Percentiles rank a stretch among this genome's conserved stretches.
phyloP scores from a whole-genome alignment of 2,113 vertebrate genomes.

The Melospiza melodia region DNA sequence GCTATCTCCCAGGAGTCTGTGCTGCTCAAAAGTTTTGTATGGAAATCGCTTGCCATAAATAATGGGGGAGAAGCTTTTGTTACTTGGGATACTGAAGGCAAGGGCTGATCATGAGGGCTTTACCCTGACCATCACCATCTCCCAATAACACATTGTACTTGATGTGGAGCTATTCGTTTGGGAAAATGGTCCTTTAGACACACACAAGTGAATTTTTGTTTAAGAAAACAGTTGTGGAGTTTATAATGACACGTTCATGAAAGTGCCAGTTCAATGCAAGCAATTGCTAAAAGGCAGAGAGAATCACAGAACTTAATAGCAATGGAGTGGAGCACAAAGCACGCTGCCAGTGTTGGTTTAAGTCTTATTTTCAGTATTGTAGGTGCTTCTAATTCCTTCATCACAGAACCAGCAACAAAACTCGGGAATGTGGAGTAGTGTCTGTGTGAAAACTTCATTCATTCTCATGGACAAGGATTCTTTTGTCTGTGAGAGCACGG shows the following conservation, averaged over 20 bases:
- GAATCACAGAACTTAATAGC: not conserved
- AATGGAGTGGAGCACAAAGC: not conserved
- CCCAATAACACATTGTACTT: not conserved
- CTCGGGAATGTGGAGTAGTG: not conserved
- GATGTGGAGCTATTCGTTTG: not conserved
- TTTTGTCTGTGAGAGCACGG: not conserved
- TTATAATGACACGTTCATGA: not conserved
- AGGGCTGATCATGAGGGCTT: not conserved
- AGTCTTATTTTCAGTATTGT: not conserved
- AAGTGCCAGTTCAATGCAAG: not conserved
- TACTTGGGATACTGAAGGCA: not conserved
- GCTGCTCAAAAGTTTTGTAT: not conserved
- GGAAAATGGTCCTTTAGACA: not conserved
- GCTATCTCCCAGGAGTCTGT: not conserved
- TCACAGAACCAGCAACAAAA: not conserved
- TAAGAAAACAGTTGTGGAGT: not conserved
- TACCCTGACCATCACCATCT: not conserved
- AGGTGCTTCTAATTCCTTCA: not conserved
- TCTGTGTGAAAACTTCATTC: not conserved
- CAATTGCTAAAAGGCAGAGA: not conserved
- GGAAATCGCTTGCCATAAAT: not conserved
- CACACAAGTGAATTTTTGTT: not conserved
- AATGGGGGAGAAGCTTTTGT: not conserved
- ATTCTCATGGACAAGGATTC: not conserved
- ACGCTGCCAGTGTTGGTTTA: not conserved